A percentile compares a stretch with the other conserved stretches of the same genome.
Evolutionary conservation across 2,888 invertebrate genomes (phyloP).

Genomic region (Cryptophagus acutangulus): DNA sequence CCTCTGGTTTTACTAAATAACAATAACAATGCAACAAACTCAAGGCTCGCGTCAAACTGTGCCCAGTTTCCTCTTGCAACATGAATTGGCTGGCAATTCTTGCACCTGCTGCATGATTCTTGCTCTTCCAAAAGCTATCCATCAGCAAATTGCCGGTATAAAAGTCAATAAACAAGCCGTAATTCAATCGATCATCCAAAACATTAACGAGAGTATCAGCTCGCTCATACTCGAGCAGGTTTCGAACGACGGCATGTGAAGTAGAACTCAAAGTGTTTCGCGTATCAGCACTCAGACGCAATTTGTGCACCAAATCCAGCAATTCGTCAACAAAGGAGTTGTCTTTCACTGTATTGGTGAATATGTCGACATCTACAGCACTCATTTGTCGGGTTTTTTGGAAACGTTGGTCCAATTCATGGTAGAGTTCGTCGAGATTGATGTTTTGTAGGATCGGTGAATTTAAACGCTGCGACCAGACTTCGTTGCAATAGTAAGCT

Average conservation of each 20-base stretch:
- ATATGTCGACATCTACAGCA: slow-evolving; percentile 79
- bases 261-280: slow-evolving; percentile 72
- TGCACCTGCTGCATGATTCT: slow-evolving; percentile 68
- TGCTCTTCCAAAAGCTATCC: slow-evolving; percentile 67
- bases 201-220: slow-evolving; percentile 64
- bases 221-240: slow-evolving; percentile 53
- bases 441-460: slow-evolving; percentile 58
- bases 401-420: slow-evolving; percentile 64
- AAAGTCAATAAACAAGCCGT: slow-evolving; percentile 86
- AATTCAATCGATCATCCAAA: slow-evolving; percentile 76
- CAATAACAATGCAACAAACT: slow-evolving; percentile 71
- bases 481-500: slow-evolving; percentile 65
- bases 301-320: slow-evolving; percentile 64
- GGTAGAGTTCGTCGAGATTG: slow-evolving; percentile 63
- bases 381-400: slow-evolving; percentile 59
- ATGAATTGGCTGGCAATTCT: slow-evolving; percentile 73
- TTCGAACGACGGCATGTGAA: slow-evolving; percentile 71
- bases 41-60: slow-evolving; percentile 64
- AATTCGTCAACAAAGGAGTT: slow-evolving; percentile 63
- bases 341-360: slow-evolving; percentile 63
- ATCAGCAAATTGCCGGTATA: slow-evolving; percentile 74
- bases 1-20: slow-evolving; percentile 55
- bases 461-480: slow-evolving; percentile 63
- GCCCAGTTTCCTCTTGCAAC: slow-evolving; percentile 81
- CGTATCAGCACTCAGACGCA: slow-evolving; percentile 69